Percentiles rank a stretch among this genome's conserved stretches.
Evolutionary conservation across 1,140 invertebrate species (phyloP).

Genomic region (Drosophila bipectinata): DNA sequence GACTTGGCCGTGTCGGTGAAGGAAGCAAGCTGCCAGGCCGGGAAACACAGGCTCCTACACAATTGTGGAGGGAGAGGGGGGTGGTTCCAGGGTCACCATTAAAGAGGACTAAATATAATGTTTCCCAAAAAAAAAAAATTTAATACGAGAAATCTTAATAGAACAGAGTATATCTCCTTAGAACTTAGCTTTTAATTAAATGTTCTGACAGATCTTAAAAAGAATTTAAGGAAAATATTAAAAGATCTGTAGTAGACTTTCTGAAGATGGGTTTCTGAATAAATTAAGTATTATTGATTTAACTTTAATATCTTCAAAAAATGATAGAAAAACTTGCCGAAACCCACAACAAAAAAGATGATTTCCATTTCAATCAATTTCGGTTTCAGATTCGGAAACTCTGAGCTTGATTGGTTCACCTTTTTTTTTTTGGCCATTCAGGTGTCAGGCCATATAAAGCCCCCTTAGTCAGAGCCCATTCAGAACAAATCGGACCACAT

Average conservation of each 20-base stretch:
- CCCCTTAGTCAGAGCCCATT: slow-evolving; percentile 13
- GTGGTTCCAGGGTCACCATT: slow-evolving; percentile 7
- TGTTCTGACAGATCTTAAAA: neutral
- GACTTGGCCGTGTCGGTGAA: slow-evolving; percentile 42
- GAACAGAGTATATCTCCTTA: neutral
- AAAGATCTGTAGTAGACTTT: neutral
- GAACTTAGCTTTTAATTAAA: neutral
- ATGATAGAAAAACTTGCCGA: too few species aligned
- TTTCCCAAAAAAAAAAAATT: slow-evolving; percentile 9
- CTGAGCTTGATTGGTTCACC: slow-evolving; percentile 12
- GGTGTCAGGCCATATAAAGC: neutral
- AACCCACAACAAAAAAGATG: neutral
- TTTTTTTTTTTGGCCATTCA: slow-evolving; percentile 4
- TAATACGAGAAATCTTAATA: neutral
- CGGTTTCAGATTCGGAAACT: neutral
- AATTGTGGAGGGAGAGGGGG: slow-evolving; percentile 12
- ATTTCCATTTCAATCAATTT: slow-evolving; percentile 33
- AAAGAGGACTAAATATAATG: slow-evolving; percentile 7
- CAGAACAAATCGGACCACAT: slow-evolving; percentile 9
- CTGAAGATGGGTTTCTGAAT: too few species aligned
- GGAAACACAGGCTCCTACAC: slow-evolving; percentile 9
- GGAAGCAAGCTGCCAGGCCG: slow-evolving; percentile 26
- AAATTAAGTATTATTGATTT: neutral
- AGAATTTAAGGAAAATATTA: neutral
- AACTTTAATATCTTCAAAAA: too few species aligned